phyloP scores from a whole-genome alignment of 2,113 vertebrate genomes.

The Ranitomeya variabilis region DNA sequence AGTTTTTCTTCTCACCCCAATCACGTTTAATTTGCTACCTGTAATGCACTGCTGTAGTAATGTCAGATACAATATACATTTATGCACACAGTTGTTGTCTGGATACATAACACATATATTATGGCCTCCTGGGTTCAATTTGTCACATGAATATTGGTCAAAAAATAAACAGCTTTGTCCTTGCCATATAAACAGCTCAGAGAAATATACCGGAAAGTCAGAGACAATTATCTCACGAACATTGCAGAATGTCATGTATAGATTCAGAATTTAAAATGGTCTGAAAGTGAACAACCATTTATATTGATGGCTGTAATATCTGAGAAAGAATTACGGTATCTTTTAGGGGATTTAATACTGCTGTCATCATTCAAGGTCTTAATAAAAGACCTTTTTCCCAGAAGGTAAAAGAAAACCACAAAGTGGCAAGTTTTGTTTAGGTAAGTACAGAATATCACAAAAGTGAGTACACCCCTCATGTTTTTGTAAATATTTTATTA shows the following conservation, averaged over 20 bases:
- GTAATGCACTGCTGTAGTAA: too few relatives aligned
- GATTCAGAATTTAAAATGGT: not conserved
- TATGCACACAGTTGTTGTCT: not conserved
- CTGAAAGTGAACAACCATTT: not conserved
- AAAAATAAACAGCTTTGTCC: not conserved
- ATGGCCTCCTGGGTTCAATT: not conserved
- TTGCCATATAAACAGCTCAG: not conserved
- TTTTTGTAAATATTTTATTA: too few relatives aligned
- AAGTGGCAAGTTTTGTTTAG: not conserved
- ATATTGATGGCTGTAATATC: not conserved
- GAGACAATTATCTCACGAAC: too few relatives aligned
- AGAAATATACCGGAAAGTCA: too few relatives aligned
- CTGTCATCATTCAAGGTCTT: not conserved
- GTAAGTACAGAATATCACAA: too few relatives aligned
- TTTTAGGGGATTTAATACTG: not conserved
- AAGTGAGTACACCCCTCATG: too few relatives aligned
- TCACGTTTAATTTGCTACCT: too few relatives aligned
- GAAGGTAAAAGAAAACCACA: not conserved
- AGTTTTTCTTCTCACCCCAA: too few relatives aligned
- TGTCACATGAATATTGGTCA: not conserved
- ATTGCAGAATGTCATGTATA: not conserved
- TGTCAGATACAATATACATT: not conserved
- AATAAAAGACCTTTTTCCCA: too few relatives aligned
- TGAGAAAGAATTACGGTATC: not conserved
- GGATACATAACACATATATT: not conserved